Evolutionary conservation across 2,888 invertebrate genomes (phyloP), one percentile per base, ranked within the genome.

Genomic region (Keiferia lycopersicella): DNA sequence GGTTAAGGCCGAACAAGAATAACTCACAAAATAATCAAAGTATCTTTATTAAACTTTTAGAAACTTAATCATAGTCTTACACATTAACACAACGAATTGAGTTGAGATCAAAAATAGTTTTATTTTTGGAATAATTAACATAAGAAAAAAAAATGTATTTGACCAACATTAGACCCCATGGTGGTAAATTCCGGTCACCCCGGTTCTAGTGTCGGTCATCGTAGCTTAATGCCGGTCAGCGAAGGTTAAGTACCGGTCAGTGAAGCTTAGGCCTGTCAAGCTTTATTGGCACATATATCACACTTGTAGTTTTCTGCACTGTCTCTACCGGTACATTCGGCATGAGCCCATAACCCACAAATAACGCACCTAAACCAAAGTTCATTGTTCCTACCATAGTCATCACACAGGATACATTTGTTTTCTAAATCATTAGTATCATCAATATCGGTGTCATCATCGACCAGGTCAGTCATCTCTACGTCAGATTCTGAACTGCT

Each of bases 351-450:
- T 0, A 2, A 12, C 1, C 51, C 51, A 51, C 51, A 51, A 20
- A 11, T 10, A 11, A 51, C 51, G 22, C 51, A 70, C 22, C 68
- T 64, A 69, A 66, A 76, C 71, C 73, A 73, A 57, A 69, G 67
- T 61, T 76, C 73, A 26, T 73, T 71, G 64, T 73, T 65, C 66
- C 68, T 48, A 38, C 73, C 73, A 59, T 72, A 74, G 65, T 76
- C 73, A 30, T 62, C 39, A 59, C 74, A 75, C 65, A 74, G 58
- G n/a, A 73, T 66, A 63, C 74, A 75, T 61, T 48, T 68, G 59
- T 73, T 72, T 18, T 65, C 65, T 16, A 64, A 67, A 63, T 72
- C 72, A 66, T 72, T 70, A 66, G 3, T 10, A 1, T 65, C 59
- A 34, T 22, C 60, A 41, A 64, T 65, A 14, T 66, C 64, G 2